A percentile compares a stretch with the other conserved stretches of the same genome.
phyloP scores from a whole-genome alignment of 2,797 vertebrate species.

The Gobio occitaniae region DNA sequence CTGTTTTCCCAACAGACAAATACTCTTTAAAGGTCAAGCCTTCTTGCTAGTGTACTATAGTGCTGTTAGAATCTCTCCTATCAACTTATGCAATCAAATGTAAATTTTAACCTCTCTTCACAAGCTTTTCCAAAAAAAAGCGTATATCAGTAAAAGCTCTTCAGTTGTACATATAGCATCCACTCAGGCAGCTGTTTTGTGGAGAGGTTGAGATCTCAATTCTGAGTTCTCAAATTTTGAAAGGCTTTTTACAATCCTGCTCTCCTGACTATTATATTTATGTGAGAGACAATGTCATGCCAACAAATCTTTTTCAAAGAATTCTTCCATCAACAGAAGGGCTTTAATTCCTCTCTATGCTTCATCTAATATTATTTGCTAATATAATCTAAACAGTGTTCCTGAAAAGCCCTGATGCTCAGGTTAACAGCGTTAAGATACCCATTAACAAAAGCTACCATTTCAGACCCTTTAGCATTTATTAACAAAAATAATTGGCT shows the following conservation, averaged over 20 bases:
- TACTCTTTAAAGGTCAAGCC: conserved; percentile 23
- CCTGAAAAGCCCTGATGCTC: not conserved
- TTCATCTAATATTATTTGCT: not conserved
- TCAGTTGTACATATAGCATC: not conserved
- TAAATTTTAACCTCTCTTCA: not conserved
- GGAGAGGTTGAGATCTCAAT: not conserved
- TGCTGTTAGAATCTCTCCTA: not conserved
- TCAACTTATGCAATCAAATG: conserved; percentile 21
- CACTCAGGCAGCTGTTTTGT: conserved; percentile 9
- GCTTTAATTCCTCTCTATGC: not conserved
- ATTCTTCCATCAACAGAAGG: not conserved
- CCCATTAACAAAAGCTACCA: not conserved
- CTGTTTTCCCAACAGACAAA: conserved; percentile 25
- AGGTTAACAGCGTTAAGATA: not conserved
- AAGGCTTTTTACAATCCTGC: conserved; percentile 1
- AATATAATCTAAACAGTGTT: conserved; percentile 16
- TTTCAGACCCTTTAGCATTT: not conserved
- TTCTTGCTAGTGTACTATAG: not conserved
- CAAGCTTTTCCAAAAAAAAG: not conserved
- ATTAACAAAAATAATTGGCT: not conserved
- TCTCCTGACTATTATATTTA: not conserved
- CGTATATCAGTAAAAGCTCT: not conserved
- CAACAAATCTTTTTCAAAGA: not conserved
- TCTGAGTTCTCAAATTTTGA: not conserved
- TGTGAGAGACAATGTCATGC: not conserved